Conservation (phyloP, 2,113 vertebrate species). For the Oriolus oriolus region DNA sequence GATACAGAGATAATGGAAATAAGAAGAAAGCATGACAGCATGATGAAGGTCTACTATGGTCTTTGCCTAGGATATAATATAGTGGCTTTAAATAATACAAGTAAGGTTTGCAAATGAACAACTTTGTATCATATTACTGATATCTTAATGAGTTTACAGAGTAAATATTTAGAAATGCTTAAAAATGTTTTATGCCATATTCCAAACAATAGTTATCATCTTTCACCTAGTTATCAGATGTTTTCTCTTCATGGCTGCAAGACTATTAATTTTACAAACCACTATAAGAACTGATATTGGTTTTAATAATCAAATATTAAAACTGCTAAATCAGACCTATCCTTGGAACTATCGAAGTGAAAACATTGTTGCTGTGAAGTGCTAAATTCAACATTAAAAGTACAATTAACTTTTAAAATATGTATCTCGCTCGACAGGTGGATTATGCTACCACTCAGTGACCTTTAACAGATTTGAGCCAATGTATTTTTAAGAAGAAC, state of each 20-base stretch:
- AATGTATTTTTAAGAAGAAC: not conserved
- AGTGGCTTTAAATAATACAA: not conserved
- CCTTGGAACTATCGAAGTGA: not conserved
- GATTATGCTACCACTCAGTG: not conserved
- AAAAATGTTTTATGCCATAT: not conserved
- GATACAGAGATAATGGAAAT: not conserved
- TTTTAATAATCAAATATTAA: not conserved
- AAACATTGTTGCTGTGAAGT: not conserved
- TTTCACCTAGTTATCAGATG: not conserved
- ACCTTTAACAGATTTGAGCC: not conserved
- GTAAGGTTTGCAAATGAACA: not conserved
- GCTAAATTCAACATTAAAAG: not conserved
- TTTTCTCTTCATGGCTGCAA: not conserved
- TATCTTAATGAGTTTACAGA: not conserved
- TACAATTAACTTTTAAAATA: not conserved
- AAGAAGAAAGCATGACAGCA: not conserved
- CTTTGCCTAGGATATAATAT: not conserved
- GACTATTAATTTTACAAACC: not conserved
- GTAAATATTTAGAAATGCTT: not conserved
- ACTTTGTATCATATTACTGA: not conserved
- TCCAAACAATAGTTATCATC: not conserved
- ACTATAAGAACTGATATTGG: not conserved
- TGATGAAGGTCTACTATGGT: not conserved
- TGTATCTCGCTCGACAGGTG: accelerated
- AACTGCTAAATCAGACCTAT: not conserved